Conservation (phyloP, 1,140 invertebrate species). For the Ceratoteleas bidentatus region DNA sequence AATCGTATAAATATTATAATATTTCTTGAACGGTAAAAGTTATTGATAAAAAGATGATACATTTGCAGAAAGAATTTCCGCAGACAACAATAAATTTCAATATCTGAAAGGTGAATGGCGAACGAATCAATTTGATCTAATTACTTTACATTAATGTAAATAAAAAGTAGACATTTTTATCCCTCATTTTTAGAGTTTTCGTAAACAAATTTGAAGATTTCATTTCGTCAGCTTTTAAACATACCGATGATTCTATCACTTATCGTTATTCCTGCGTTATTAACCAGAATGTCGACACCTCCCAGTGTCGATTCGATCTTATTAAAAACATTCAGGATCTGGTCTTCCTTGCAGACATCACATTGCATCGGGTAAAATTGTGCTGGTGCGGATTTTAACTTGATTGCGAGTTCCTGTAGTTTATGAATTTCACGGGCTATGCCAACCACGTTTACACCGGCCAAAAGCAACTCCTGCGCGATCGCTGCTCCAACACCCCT, state of each 20-base stretch:
- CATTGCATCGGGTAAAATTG: conserved; percentile 79
- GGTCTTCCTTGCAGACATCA: conserved; percentile 84
- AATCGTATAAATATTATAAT: too few relatives aligned
- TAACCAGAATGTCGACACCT: conserved; percentile 85
- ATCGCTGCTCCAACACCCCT: conserved; percentile 38
- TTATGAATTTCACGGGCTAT: conserved; percentile 84
- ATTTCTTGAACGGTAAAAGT: too few relatives aligned
- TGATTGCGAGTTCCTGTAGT: conserved; percentile 67
- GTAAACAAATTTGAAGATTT: too few relatives aligned
- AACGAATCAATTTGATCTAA: too few relatives aligned
- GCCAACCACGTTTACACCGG: conserved; percentile 86
- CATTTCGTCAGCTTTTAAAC: conserved; percentile 25
- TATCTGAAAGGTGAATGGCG: too few relatives aligned
- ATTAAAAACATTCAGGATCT: conserved; percentile 85
- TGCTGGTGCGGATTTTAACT: conserved; percentile 48
- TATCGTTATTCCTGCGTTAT: conserved; percentile 83
- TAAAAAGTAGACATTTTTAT: too few relatives aligned
- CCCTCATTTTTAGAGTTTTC: too few relatives aligned
- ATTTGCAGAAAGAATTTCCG: too few relatives aligned
- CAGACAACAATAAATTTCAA: too few relatives aligned
- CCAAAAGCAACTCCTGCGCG: conserved; percentile 27
- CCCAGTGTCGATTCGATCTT: conserved; percentile 82
- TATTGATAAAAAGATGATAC: too few relatives aligned
- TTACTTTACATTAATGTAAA: too few relatives aligned
- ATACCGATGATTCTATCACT: conserved; percentile 41